phyloP scores from a whole-genome alignment of 2,797 vertebrate species.

The Anabas testudineus region DNA sequence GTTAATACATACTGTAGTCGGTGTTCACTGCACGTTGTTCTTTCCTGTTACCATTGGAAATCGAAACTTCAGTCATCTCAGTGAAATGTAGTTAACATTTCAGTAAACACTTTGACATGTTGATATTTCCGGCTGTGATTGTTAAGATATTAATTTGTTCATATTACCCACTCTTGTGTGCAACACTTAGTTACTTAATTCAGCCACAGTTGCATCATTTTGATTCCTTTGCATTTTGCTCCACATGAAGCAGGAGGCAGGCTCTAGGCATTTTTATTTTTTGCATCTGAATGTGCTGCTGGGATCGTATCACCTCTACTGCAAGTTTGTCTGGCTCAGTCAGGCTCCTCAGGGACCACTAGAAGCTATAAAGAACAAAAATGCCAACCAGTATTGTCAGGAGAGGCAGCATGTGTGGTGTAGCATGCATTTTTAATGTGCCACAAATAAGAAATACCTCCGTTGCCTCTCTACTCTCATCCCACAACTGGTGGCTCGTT shows the following conservation, averaged over 20 bases:
- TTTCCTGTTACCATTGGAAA: not conserved
- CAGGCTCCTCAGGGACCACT: slow-evolving; percentile 73
- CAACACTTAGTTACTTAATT: slow-evolving; percentile 14
- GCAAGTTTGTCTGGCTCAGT: slow-evolving; percentile 60
- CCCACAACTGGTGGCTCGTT: slow-evolving; percentile 55
- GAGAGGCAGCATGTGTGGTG: slow-evolving; percentile 65
- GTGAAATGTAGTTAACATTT: not conserved
- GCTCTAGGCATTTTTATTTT: slow-evolving; percentile 24
- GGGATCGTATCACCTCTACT: slow-evolving; percentile 63
- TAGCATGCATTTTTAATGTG: slow-evolving; percentile 82
- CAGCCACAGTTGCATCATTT: slow-evolving; percentile 44
- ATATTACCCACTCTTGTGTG: not conserved
- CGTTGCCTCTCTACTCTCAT: slow-evolving; percentile 48
- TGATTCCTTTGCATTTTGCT: slow-evolving; percentile 28
- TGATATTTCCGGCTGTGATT: not conserved
- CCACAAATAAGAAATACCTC: slow-evolving; percentile 77
- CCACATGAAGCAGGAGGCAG: slow-evolving; percentile 32
- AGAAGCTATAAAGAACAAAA: slow-evolving; percentile 80
- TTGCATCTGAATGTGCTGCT: slow-evolving; percentile 46
- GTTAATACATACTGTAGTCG: not conserved
- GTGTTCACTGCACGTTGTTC: not conserved
- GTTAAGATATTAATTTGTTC: not conserved
- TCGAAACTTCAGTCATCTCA: not conserved
- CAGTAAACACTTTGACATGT: slow-evolving; percentile 3
- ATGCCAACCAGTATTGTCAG: slow-evolving; percentile 72